phyloP scores from a whole-genome alignment of 2,888 invertebrate genomes.

The Papilio demoleus region DNA sequence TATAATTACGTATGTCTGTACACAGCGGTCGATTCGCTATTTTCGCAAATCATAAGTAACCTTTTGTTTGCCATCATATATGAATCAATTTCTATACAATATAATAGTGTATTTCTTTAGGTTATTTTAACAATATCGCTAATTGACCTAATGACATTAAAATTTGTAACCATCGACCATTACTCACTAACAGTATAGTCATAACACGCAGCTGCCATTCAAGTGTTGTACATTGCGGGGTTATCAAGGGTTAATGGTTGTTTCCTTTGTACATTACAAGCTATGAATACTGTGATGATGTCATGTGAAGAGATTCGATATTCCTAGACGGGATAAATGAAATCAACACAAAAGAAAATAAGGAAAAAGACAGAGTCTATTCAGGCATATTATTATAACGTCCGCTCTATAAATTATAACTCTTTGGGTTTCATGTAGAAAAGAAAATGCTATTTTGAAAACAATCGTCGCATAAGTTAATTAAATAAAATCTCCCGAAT shows the following conservation, averaged over 20 bases:
- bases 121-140: slow-evolving; percentile 2
- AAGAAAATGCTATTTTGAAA: no score
- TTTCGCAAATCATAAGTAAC: no score
- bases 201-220: slow-evolving; percentile 32
- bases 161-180: slow-evolving; percentile 15
- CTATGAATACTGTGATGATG: slow-evolving; percentile 2
- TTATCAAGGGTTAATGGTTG: slow-evolving; percentile 41
- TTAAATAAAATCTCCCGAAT: no score
- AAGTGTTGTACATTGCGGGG: slow-evolving; percentile 26
- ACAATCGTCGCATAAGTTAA: no score
- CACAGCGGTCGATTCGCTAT: no score
- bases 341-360: background rate
- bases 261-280: slow-evolving; percentile 37
- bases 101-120: background rate
- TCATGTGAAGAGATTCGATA: background rate
- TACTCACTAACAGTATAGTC: slow-evolving; percentile 16
- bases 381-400: background rate
- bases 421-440: background rate
- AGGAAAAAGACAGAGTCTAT: background rate
- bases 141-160: slow-evolving; percentile 8
- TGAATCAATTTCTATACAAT: background rate
- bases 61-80: no score
- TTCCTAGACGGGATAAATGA: no score
- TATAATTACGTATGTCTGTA: no score
- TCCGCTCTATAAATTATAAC: background rate